These are phyloP conservation scores for Montipora efflorescens DNA, from an alignment of 64 coral and sea anemone species.

Conservation along the genomic window DNA sequence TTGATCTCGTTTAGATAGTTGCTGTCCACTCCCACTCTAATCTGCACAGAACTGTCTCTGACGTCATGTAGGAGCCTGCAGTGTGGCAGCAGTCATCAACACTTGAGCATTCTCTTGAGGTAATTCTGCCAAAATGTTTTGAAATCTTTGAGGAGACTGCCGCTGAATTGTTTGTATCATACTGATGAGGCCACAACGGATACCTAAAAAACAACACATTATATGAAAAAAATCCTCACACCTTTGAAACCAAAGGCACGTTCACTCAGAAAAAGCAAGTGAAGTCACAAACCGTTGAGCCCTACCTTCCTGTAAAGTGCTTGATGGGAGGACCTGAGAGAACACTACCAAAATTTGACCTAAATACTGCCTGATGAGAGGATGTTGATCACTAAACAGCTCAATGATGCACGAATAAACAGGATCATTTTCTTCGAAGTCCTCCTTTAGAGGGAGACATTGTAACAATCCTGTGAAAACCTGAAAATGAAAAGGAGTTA, in stretches of 20 bases:
- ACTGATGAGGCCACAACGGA: conserved; percentile 80
- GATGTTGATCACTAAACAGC: conserved; percentile 94
- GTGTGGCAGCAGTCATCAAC: conserved; percentile 57
- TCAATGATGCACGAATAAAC: conserved; percentile 98
- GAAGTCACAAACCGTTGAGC: too few relatives aligned
- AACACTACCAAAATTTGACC: conserved; percentile 79
- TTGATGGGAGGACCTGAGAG: conserved; percentile 83
- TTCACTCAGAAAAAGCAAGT: too few relatives aligned
- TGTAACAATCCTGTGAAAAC: conserved; percentile 88
- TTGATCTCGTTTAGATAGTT: too few relatives aligned
- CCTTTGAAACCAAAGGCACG: too few relatives aligned
- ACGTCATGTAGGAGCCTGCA: conserved; percentile 24
- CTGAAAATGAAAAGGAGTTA: conserved; percentile 30
- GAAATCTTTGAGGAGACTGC: conserved; percentile 90
- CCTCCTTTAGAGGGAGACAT: conserved; percentile 90
- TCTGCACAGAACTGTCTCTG: neutral
- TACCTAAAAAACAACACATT: conserved; percentile 36
- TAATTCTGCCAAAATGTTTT: conserved; percentile 73
- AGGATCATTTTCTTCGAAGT: conserved; percentile 94
- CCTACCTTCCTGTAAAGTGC: conserved; percentile 77
- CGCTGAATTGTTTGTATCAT: conserved; percentile 77
- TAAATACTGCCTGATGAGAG: conserved; percentile 84
- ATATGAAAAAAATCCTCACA: too few relatives aligned
- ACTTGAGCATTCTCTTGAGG: conserved; percentile 86
- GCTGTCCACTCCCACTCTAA: too few relatives aligned